Conservation (phyloP, 1,140 invertebrate genomes). For the Orius insidiosus region DNA sequence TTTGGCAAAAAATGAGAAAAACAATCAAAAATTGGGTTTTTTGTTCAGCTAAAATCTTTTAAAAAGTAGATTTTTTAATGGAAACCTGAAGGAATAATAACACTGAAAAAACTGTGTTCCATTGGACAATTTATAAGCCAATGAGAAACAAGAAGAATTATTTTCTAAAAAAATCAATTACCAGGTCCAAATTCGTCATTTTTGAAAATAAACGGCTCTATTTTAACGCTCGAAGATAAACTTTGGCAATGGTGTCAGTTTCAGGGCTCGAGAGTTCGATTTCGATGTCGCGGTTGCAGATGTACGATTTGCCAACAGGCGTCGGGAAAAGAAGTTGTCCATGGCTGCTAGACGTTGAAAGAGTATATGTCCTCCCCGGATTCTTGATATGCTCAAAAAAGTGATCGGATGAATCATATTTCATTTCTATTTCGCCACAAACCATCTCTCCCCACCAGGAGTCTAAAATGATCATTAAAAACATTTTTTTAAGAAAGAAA, state of each 20-base stretch:
- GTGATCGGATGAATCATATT: conserved; percentile 32
- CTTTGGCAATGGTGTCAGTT: conserved; percentile 26
- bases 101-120: background rate
- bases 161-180: conserved; percentile 20
- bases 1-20: too few species aligned
- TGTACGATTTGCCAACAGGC: conserved; percentile 66
- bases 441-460: conserved; percentile 70
- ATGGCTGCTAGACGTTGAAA: conserved; percentile 31
- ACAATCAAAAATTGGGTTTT: too few species aligned
- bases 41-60: background rate
- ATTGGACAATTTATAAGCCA: background rate
- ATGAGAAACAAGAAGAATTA: background rate
- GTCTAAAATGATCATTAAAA: conserved; percentile 46
- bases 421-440: conserved; percentile 52
- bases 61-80: background rate
- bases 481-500: conserved; percentile 30
- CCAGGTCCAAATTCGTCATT: conserved; percentile 40
- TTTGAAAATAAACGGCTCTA: conserved; percentile 48
- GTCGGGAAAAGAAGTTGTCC: conserved; percentile 56
- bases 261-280: conserved; percentile 27
- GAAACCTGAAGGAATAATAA: background rate
- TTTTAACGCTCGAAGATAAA: conserved; percentile 30
- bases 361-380: conserved; percentile 21
- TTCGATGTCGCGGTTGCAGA: conserved; percentile 48
- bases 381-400: conserved; percentile 34